These are phyloP conservation scores for Smutsia temminckii DNA, from an alignment of 2,797 vertebrate species.

Conservation along the genomic window DNA sequence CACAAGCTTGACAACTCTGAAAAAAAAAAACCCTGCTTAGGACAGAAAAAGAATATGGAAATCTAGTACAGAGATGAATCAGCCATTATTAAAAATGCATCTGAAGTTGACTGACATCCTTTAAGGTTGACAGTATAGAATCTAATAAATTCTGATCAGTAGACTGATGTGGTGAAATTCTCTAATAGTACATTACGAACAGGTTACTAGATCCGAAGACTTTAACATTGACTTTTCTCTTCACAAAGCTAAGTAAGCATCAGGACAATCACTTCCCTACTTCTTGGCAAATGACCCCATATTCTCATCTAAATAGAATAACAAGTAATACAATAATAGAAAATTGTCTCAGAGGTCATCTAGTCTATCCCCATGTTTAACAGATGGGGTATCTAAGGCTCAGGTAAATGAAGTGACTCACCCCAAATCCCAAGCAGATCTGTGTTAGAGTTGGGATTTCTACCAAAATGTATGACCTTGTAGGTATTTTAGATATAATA, in stretches of 20 bases:
- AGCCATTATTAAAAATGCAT: not conserved
- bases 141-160: not conserved
- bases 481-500: constrained; percentile 14
- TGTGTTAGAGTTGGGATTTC: not conserved
- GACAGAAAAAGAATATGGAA: not conserved
- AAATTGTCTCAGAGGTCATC: constrained; percentile 1
- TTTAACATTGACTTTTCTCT: constrained; percentile 30
- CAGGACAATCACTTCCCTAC: not conserved
- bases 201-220: not conserved
- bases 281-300: not conserved
- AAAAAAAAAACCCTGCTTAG: constrained; percentile 8
- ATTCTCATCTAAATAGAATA: not conserved
- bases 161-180: not conserved
- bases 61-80: not conserved
- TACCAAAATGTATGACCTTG: not conserved
- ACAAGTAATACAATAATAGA: not conserved
- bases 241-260: not conserved
- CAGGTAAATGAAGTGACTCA: not conserved
- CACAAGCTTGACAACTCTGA: not conserved
- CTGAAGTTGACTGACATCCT: constrained; percentile 12
- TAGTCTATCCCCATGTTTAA: not conserved
- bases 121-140: not conserved
- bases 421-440: not conserved
- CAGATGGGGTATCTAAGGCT: not conserved
- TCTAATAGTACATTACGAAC: not conserved